Conservation (phyloP, 2,797 vertebrate genomes). For the Synaphobranchus kaupii region DNA sequence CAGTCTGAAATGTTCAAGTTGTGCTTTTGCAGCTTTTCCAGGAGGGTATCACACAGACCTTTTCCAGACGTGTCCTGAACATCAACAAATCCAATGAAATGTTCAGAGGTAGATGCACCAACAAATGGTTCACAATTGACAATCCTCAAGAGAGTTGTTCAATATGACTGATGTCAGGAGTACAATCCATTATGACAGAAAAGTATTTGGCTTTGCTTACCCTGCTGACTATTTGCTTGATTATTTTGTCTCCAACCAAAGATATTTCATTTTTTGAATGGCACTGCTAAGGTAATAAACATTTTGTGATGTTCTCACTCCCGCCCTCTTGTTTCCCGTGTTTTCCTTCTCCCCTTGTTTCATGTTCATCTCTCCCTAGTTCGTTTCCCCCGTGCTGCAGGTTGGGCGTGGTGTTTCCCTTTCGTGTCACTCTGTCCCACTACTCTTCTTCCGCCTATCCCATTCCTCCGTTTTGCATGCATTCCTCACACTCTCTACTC, state of each 20-base stretch:
- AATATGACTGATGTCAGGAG: not conserved
- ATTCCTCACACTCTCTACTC: too few species aligned
- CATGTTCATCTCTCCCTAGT: too few species aligned
- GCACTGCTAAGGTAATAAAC: not conserved
- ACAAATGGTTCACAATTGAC: conserved; percentile 23
- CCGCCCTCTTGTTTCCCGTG: too few species aligned
- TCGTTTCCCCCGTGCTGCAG: too few species aligned
- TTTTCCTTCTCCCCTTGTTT: too few species aligned
- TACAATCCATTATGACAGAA: conserved; percentile 14
- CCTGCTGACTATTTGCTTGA: not conserved
- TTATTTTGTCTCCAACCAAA: conserved; percentile 12
- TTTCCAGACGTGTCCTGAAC: conserved; percentile 27
- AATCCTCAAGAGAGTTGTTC: conserved; percentile 19
- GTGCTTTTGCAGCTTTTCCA: not conserved
- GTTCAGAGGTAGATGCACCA: not conserved
- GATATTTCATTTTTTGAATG: conserved; percentile 19
- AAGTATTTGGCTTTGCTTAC: not conserved
- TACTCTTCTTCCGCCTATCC: too few species aligned
- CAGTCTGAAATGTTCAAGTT: conserved; percentile 26
- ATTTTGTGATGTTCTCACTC: too few species aligned
- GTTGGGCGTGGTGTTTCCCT: too few species aligned
- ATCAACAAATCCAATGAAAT: conserved; percentile 22
- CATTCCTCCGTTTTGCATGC: too few species aligned
- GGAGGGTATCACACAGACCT: not conserved
- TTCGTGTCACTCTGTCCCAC: too few species aligned